These are phyloP conservation scores for Podarcis lilfordi DNA, from an alignment of 2,797 vertebrate genomes.

Conservation along the genomic window DNA sequence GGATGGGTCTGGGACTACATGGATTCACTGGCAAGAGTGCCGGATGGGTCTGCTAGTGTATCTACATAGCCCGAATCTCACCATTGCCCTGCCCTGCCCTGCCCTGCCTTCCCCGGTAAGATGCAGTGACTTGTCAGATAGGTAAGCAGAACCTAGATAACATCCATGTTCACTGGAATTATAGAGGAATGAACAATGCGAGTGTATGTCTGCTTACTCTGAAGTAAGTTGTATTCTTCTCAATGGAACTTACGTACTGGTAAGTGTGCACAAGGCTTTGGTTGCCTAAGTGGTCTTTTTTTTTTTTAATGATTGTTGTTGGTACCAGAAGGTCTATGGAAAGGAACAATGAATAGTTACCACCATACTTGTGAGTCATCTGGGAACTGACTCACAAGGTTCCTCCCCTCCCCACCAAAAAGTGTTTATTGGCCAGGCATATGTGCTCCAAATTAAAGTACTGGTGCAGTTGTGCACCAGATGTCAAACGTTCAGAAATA, in stretches of 20 bases:
- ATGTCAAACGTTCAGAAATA: neutral
- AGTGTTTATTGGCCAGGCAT: slow-evolving; percentile 2
- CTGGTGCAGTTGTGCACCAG: neutral
- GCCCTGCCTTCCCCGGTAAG: too few species aligned
- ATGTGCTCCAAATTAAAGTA: neutral
- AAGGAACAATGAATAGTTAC: neutral
- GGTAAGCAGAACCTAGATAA: too few species aligned
- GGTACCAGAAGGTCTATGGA: neutral
- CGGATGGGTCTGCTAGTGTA: too few species aligned
- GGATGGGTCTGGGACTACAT: too few species aligned
- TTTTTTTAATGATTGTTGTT: too few species aligned
- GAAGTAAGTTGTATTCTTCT: neutral
- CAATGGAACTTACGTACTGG: neutral
- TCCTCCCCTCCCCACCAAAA: neutral
- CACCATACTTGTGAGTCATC: neutral
- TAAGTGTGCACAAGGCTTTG: neutral
- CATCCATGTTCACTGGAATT: neutral
- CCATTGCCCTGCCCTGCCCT: too few species aligned
- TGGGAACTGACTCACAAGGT: neutral
- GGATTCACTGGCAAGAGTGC: too few species aligned
- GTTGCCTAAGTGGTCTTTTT: neutral
- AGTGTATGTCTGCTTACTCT: neutral
- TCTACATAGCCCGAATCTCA: too few species aligned
- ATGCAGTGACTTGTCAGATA: too few species aligned
- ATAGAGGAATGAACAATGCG: neutral